Percentiles rank a stretch among this genome's conserved stretches.
These are phyloP conservation scores for Pseudococcus longispinus DNA, from an alignment of 2,888 invertebrate genomes.

Conservation along the genomic window DNA sequence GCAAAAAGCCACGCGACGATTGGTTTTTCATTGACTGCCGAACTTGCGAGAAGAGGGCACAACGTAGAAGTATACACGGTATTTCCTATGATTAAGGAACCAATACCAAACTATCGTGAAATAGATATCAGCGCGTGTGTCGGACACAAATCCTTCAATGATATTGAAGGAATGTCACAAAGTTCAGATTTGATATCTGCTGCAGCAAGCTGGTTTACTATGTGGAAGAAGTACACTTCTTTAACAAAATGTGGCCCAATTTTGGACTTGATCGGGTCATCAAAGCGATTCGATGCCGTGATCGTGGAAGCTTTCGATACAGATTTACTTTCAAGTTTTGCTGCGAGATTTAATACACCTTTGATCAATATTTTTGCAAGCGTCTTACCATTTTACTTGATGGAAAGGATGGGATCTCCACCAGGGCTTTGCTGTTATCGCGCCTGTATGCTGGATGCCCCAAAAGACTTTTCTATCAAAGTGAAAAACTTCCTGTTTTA, in stretches of 20 bases:
- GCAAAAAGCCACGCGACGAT: not conserved
- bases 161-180: too few species aligned
- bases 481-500: not conserved
- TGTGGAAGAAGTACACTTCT: not conserved
- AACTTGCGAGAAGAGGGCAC: constrained; percentile 49
- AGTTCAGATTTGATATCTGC: not conserved
- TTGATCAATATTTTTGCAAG: not conserved
- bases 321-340: not conserved
- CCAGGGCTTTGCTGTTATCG: not conserved
- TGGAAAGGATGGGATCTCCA: not conserved
- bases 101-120: not conserved
- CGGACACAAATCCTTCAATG: not conserved
- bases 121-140: not conserved
- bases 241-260: not conserved
- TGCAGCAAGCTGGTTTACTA: not conserved
- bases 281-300: not conserved
- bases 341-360: not conserved
- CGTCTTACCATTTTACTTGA: not conserved
- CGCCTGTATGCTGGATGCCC: not conserved
- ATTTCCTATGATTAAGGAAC: not conserved
- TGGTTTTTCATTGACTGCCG: not conserved
- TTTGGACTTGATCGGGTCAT: not conserved
- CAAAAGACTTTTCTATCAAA: not conserved
- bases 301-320: not conserved
- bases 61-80: constrained; percentile 52